These are phyloP conservation scores for Papilio helenus DNA, from an alignment of 1,140 invertebrate species.

Conservation along the genomic window DNA sequence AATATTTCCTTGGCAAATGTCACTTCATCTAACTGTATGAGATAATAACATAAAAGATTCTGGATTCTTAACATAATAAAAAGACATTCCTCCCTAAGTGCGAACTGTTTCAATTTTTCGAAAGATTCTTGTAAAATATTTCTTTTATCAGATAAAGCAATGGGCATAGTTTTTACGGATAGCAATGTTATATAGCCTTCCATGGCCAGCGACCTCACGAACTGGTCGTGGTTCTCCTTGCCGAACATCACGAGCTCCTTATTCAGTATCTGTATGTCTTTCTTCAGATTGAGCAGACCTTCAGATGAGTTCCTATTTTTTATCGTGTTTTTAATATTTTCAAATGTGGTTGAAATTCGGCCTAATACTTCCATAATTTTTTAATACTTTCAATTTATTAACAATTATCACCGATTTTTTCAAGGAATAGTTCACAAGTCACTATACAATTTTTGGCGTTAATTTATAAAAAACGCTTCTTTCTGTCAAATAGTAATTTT, in stretches of 20 bases:
- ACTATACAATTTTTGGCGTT: slow-evolving; percentile 25
- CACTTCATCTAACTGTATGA: slow-evolving; percentile 68
- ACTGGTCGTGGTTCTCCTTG: slow-evolving; percentile 64
- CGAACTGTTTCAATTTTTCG: slow-evolving; percentile 66
- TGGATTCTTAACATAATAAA: slow-evolving; percentile 75
- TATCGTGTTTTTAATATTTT: slow-evolving; percentile 61
- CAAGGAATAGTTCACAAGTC: slow-evolving; percentile 10
- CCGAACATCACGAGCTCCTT: slow-evolving; percentile 63
- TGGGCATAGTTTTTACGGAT: slow-evolving; percentile 65
- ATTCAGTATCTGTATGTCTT: slow-evolving; percentile 61
- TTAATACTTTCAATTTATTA: slow-evolving; percentile 41
- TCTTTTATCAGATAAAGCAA: slow-evolving; percentile 63
- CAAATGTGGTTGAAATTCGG: slow-evolving; percentile 63
- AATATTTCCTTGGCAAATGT: slow-evolving; percentile 62
- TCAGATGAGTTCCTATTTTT: slow-evolving; percentile 62
- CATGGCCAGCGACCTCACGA: slow-evolving; percentile 68
- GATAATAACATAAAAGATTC: slow-evolving; percentile 73
- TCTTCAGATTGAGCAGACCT: slow-evolving; percentile 60
- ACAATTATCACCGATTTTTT: slow-evolving; percentile 4
- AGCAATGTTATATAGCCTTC: slow-evolving; percentile 69
- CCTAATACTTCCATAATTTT: slow-evolving; percentile 64
- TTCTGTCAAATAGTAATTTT: slow-evolving; percentile 11
- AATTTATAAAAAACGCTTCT: slow-evolving; percentile 25
- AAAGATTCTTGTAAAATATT: slow-evolving; percentile 61
- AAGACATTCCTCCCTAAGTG: slow-evolving; percentile 63